Evolutionary conservation across 2,113 vertebrate species (phyloP), one percentile per base, ranked within the genome.

Genomic region (Equus quagga): DNA sequence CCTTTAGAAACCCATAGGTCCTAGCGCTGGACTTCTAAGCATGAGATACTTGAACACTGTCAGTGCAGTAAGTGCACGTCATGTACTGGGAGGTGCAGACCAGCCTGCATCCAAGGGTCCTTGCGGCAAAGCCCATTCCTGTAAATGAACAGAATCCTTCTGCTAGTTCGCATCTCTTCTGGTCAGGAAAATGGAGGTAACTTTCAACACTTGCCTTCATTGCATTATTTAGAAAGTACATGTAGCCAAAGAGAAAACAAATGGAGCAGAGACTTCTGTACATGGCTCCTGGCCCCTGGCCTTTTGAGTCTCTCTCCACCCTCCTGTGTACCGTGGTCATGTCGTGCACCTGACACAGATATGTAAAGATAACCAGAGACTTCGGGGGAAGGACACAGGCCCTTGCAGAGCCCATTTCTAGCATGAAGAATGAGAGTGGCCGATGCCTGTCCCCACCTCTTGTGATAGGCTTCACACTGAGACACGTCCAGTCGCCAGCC

Each of bases 161-260:
- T 19, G 80, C 54, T 81, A 67, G 84, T 91, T 92, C 17, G 8
- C 23, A 18, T 90, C 54, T 94, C 72, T 95, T 88, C 91, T 0
- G 3, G 58, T 88, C 80, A 94, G 91, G 72, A 94, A 96, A 91
- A 96, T 65, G 62, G 65, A 97, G 76, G 90, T 31, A 76, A 69
- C 97, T 98, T 98, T 91, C 70, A 95, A 85, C 49, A 91, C 88
- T 64, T 95, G 90, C 64, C 54, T 90, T 89, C 72, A 78, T 94
- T 92, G 95, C 46, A 44, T 88, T 91, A 82, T 56, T 92, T 84
- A 78, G 62, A 78, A 92, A 82, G 44, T 49, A 86, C 94, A 69
- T 75, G 31, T 72, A 94, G 78, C 31, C 56, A 69, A 89, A 84
- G 62, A 81, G 58, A 24, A 49, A 6, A 5, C n/a, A 72, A 70